Evolutionary conservation across 2,888 invertebrate genomes (phyloP).

Genomic region (Ichneumoninae sp.): DNA sequence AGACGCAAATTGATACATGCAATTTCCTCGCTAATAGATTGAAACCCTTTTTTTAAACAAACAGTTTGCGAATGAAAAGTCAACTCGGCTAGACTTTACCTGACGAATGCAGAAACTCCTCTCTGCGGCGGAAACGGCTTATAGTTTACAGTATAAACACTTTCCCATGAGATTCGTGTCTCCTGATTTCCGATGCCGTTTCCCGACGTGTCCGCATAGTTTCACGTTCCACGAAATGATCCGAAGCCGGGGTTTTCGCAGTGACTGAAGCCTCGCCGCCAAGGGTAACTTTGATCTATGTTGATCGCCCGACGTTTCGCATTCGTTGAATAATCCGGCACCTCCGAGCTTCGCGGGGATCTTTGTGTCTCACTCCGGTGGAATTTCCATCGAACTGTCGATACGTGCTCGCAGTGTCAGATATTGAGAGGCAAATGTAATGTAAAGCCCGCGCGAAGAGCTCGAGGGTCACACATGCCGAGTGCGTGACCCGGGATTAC

Average conservation of each 20-base stretch:
- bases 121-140: too few relatives aligned
- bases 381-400: neutral
- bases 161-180: neutral
- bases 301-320: neutral
- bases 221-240: neutral
- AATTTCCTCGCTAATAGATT: too few relatives aligned
- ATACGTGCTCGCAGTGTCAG: neutral
- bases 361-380: neutral
- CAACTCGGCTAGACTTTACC: too few relatives aligned
- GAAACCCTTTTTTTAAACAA: too few relatives aligned
- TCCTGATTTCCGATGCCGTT: neutral
- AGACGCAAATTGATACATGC: neutral
- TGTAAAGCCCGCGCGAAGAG: neutral
- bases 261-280: neutral
- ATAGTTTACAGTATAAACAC: too few relatives aligned
- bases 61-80: too few relatives aligned
- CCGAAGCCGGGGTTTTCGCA: neutral
- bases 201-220: neutral
- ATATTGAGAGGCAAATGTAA: neutral
- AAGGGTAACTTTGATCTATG: conserved; percentile 6
- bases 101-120: too few relatives aligned
- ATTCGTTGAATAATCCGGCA: neutral
- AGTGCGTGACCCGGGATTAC: neutral
- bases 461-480: neutral
- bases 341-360: neutral